Conservation (phyloP, 1,140 invertebrate species). For the Chrysopa pallens region DNA sequence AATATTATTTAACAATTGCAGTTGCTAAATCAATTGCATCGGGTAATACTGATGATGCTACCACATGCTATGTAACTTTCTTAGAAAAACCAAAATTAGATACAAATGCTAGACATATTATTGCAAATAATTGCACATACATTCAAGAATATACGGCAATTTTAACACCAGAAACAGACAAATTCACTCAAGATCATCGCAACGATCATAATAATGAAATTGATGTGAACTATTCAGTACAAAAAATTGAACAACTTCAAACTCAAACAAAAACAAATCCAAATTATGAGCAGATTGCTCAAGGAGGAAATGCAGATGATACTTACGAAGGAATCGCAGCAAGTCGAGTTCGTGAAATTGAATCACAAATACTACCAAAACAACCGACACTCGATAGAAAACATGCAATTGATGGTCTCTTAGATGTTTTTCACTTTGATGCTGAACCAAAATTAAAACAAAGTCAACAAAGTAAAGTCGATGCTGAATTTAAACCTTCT, state of each 20-base stretch:
- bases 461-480: neutral
- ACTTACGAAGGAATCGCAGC: conserved; percentile 1
- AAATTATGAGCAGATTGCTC: conserved; percentile 10
- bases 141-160: conserved; percentile 14
- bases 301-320: conserved; percentile 6
- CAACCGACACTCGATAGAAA: neutral
- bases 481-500: neutral
- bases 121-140: conserved; percentile 19
- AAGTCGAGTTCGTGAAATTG: conserved; percentile 10
- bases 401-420: neutral
- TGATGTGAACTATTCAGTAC: conserved; percentile 6
- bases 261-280: neutral
- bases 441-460: neutral
- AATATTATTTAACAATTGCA: conserved; percentile 16
- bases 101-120: conserved; percentile 15
- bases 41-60: conserved; percentile 5
- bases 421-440: neutral
- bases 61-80: conserved; percentile 15
- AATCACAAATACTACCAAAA: conserved; percentile 13
- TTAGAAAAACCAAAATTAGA: conserved; percentile 16
- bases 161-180: neutral
- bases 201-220: conserved; percentile 8
- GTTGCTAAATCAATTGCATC: conserved; percentile 14
- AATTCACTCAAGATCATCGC: conserved; percentile 5
- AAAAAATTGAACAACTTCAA: conserved; percentile 2